Evolutionary conservation across 2,797 vertebrate species (phyloP), one percentile per base, ranked within the genome.

Genomic region (Clarias platycephalus): DNA sequence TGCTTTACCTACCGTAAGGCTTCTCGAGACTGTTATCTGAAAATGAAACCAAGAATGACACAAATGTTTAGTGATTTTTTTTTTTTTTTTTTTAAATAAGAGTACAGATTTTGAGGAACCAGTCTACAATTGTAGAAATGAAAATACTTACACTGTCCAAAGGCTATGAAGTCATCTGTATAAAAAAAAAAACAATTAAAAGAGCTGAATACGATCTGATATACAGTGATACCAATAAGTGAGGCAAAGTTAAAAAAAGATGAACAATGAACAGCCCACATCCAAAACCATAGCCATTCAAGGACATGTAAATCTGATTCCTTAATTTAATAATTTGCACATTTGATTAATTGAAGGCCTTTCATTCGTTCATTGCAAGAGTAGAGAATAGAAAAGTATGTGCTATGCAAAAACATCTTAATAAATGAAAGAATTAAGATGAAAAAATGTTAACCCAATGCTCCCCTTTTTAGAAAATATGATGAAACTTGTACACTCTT

Each of bases 161-260:
- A 86, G 84, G 86, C 90, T 28, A 93, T 92, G 85, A 95, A 81
- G 80, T 95, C 95, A 90, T 95, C 95, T 95, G 76, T 60, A 28
- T 85, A 83, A 37, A 44, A 87, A 79, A 44, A 66, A 84, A 82
- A 2, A 31, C 64, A 0, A 83, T 16, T 79, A 24, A 63, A 40
- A 62, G 63, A 79, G 37, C 3, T 77, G 16, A 58, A 55, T 75
- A 40, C 5, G 8, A 34, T 3, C 9, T 78, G 44, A 79, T 8
- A 28, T 53, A 53, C 16, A 44, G n/a, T 74, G n/a, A 26, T 4
- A 10, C 34, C 34, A 40, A 44, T 63, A 24, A 63, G 44, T 75
- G 5, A 68, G 31, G 7, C 18, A 67, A 67, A 66, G 44, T 24
- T 1, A 74, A 24, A 4, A 64, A 84, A 75, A 81, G 20, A 74